A percentile compares a stretch with the other conserved stretches of the same genome.
These are phyloP conservation scores for Sarcophilus harrisii DNA, from an alignment of 2,797 vertebrate genomes.

Conservation along the genomic window DNA sequence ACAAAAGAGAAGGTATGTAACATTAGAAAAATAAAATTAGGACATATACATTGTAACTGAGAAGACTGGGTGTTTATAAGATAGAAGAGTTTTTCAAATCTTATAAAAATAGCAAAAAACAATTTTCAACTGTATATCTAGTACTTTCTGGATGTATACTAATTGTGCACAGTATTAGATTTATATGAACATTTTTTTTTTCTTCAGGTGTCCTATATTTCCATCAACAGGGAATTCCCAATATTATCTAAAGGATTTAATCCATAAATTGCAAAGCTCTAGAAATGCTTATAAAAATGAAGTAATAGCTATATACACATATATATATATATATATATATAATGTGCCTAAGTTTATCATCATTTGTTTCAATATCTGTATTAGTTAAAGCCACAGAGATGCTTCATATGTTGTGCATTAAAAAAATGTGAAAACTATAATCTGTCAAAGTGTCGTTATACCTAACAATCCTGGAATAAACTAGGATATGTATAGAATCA, in stretches of 20 bases:
- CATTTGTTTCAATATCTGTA: conserved; percentile 84
- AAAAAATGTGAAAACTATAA: conserved; percentile 74
- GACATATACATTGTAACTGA: not conserved
- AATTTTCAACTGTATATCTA: conserved; percentile 10
- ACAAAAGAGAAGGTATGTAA: not conserved
- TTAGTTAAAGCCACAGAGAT: conserved; percentile 79
- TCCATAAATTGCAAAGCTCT: conserved; percentile 31
- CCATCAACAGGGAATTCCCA: conserved; percentile 35
- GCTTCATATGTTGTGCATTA: conserved; percentile 74
- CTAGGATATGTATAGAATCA: conserved; percentile 85
- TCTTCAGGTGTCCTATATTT: conserved; percentile 14
- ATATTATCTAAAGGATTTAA: conserved; percentile 5
- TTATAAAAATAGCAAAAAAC: not conserved
- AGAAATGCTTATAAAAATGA: conserved; percentile 52
- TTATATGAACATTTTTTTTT: conserved; percentile 19
- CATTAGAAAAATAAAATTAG: not conserved
- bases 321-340: too few species aligned
- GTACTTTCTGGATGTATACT: conserved; percentile 25
- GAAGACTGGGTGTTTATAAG: not conserved
- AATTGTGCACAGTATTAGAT: not conserved
- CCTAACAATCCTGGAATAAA: conserved; percentile 77
- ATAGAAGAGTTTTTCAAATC: not conserved
- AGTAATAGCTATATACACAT: conserved; percentile 37
- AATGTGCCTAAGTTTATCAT: conserved; percentile 52
- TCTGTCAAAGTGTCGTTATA: conserved; percentile 83